Evolutionary conservation across 2,797 vertebrate genomes (phyloP), one percentile per base, ranked within the genome.

Genomic region (Heliangelus exortis): DNA sequence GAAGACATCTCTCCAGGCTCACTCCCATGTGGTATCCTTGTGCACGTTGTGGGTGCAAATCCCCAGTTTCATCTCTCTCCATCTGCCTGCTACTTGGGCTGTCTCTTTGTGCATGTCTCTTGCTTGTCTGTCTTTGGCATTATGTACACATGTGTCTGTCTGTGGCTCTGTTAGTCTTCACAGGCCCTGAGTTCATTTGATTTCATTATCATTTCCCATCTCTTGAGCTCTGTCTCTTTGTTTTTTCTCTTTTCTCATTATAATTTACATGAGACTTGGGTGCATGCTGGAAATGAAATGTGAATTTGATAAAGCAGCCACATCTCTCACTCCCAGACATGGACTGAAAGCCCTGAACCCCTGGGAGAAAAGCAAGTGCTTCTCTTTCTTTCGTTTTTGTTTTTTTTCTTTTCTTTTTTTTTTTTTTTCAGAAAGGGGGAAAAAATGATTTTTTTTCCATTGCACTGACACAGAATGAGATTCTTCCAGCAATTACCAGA

Each of bases 401-500:
- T 34, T 14, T n/a, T 19, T 26, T 17, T 26, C 43, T 51, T 16
- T 19, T 53, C 4, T 53, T 28, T 3, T 12, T n/a, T 22, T 19
- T 21, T 29, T 48, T 54, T 16, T 75, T 8, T 14, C 23, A 75
- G 65, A 93, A 74, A 79, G 51, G 45, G 69, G 89, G 67, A 36
- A 84, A 89, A 86, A 41, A 63, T 15, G 15, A 48, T 76, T 73
- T 96, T 93, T 93, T 92, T 85, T 74, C 84, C 78, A 67, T 90
- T 66, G 80, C 92, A 65, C 51, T 96, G 72, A 47, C 81, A 72
- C 41, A 81, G 94, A 97, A 97, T 97, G 81, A 97, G 96, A 96
- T 95, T 95, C 93, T 96, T 97, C 95, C 92, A 96, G 93, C 95
- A 97, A 97, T 97, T 97, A 97, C 89, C 59, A 68, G 93, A 92